Conservation (phyloP, 2,797 vertebrate species). For the Iguana delicatissima region DNA sequence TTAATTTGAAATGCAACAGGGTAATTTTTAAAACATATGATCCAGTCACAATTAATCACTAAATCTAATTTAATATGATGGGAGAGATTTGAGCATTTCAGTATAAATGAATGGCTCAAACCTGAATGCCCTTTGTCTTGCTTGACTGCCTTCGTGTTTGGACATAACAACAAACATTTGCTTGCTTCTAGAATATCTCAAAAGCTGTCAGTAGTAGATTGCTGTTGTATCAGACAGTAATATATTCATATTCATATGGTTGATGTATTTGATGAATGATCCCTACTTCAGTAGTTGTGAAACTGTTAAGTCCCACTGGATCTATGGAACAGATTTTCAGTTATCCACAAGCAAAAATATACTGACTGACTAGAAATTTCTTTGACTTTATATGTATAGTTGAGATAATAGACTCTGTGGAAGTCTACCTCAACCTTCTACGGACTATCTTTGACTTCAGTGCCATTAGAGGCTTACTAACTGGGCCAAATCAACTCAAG, state of each 20-base stretch:
- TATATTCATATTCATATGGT: too few species aligned
- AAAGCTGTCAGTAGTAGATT: background rate
- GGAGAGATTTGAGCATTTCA: background rate
- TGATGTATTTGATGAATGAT: background rate
- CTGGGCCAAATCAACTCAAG: constrained; percentile 92
- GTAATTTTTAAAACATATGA: background rate
- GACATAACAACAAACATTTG: background rate
- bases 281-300: background rate
- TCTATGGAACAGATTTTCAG: background rate
- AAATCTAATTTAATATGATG: background rate
- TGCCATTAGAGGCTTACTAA: constrained; percentile 92
- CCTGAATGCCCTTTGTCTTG: background rate
- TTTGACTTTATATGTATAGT: constrained; percentile 79
- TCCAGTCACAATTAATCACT: background rate
- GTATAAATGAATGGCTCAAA: background rate
- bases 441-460: constrained; percentile 94
- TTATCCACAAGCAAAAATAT: background rate
- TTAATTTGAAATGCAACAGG: background rate
- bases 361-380: constrained; percentile 2
- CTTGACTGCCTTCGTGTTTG: background rate
- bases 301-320: background rate
- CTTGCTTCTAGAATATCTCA: constrained; percentile 6
- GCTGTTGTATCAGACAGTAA: background rate
- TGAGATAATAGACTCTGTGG: constrained; percentile 97
- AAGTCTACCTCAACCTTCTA: constrained; percentile 95